A percentile compares a stretch with the other conserved stretches of the same genome.
Evolutionary conservation across 35 echinoderm and acorn worm species (phyloP).

Genomic region (Ophioderma brevispina): DNA sequence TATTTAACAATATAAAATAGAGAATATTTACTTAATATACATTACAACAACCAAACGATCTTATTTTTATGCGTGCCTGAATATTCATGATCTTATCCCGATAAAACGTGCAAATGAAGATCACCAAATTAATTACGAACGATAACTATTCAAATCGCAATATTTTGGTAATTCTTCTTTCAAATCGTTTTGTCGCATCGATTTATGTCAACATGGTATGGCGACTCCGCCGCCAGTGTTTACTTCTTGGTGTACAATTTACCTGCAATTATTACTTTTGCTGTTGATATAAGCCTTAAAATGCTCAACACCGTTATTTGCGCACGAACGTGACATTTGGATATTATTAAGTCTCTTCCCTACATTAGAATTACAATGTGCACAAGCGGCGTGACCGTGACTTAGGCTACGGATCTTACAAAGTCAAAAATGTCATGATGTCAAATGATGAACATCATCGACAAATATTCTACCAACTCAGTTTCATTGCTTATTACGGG

Average conservation of each 20-base stretch:
- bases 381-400: constrained; percentile 1
- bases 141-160: not conserved
- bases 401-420: not conserved
- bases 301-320: not conserved
- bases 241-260: no score
- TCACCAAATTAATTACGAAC: not conserved
- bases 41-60: no score
- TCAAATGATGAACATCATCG: not conserved
- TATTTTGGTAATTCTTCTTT: not conserved
- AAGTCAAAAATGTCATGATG: not conserved
- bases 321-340: not conserved
- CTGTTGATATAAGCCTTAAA: not conserved
- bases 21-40: no score
- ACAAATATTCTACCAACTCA: not conserved
- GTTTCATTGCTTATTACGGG: not conserved
- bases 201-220: not conserved
- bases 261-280: not conserved
- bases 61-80: no score
- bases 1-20: no score
- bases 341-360: not conserved
- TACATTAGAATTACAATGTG: not conserved
- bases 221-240: no score
- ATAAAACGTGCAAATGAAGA: not conserved
- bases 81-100: no score
- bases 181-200: not conserved